phyloP scores from a whole-genome alignment of 2,797 vertebrate species.

The Sebastiscus albofasciatus region DNA sequence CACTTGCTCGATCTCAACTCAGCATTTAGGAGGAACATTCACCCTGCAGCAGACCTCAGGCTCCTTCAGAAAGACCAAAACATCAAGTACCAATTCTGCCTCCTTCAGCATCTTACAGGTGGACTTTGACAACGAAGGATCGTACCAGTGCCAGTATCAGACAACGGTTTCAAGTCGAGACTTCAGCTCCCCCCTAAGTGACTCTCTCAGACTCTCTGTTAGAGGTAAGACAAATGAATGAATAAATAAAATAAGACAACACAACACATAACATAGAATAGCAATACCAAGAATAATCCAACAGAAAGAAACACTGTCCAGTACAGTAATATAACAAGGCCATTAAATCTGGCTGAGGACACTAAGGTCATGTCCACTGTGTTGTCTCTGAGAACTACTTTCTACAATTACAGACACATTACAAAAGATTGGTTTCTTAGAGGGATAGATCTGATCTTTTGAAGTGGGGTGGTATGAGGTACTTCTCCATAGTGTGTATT shows the following conservation, averaged over 20 bases:
- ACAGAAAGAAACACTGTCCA: too few species aligned
- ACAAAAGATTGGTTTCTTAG: too few species aligned
- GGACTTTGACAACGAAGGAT: background rate
- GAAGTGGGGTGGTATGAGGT: too few species aligned
- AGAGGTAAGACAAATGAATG: background rate
- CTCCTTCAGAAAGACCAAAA: background rate
- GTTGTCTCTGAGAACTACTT: too few species aligned
- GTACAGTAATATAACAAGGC: too few species aligned
- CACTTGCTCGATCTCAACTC: background rate
- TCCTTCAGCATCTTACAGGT: background rate
- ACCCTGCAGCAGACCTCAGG: background rate
- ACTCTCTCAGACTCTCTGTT: background rate
- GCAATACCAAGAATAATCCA: too few species aligned
- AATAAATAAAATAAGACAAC: background rate
- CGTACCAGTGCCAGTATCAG: slow-evolving; percentile 19
- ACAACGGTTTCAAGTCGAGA: fast-evolving
- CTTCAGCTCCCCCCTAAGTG: background rate
- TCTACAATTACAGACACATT: too few species aligned
- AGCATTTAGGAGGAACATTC: slow-evolving; percentile 4
- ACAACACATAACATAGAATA: background rate
- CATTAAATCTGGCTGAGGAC: too few species aligned
- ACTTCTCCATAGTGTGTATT: too few species aligned
- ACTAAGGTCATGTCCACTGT: too few species aligned
- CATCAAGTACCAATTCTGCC: background rate
- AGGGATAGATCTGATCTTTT: too few species aligned